Conservation (phyloP, 2,113 vertebrate genomes). For the Chlamydotis undulata region DNA sequence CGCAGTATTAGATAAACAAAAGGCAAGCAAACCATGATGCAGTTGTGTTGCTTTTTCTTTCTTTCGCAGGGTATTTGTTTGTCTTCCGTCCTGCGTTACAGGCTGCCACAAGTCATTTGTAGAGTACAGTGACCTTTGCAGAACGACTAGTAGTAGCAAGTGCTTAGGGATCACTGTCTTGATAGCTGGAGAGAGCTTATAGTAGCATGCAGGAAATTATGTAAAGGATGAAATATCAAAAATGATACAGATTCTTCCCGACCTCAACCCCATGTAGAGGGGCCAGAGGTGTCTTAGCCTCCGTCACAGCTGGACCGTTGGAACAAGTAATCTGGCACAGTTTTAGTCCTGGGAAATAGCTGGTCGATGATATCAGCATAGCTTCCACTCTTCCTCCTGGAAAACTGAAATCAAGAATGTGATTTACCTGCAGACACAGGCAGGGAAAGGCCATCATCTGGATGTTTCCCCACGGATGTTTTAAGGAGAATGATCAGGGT, state of each 20-base stretch:
- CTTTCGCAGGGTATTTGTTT: background rate
- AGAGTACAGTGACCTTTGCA: background rate
- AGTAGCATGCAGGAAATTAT: background rate
- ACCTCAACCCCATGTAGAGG: background rate
- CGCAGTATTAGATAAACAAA: background rate
- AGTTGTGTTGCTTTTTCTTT: background rate
- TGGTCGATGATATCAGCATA: background rate
- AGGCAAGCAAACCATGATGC: background rate
- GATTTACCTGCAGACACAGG: background rate
- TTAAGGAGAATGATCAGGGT: background rate
- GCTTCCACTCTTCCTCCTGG: background rate
- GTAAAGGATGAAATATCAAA: background rate
- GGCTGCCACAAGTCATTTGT: background rate
- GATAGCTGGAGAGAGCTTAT: background rate
- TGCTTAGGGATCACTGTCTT: background rate
- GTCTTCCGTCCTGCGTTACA: background rate
- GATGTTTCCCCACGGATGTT: background rate
- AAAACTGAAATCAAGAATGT: background rate
- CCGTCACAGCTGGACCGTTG: background rate
- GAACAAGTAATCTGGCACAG: background rate
- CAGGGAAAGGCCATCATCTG: background rate
- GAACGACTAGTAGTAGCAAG: background rate
- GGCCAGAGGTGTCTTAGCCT: background rate
- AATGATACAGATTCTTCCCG: background rate
- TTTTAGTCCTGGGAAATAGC: background rate